A percentile compares a stretch with the other conserved stretches of the same genome.
Evolutionary conservation across 2,797 vertebrate species (phyloP).

Genomic region (Ctenopoma multispine): DNA sequence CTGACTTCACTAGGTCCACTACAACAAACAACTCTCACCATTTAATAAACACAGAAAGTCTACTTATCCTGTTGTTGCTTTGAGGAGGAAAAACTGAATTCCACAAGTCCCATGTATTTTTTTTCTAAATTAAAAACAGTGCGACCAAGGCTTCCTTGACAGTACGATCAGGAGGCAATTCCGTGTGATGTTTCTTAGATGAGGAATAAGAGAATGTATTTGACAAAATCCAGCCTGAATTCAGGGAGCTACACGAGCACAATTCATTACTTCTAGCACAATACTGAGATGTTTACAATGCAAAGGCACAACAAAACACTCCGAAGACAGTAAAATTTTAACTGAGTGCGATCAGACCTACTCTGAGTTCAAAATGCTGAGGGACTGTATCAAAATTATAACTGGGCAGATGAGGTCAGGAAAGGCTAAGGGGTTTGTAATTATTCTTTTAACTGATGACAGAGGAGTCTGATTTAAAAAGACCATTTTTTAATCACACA

Average conservation of each 20-base stretch:
- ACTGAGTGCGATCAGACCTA: constrained; percentile 4
- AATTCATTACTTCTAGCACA: background rate
- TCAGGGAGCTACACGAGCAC: constrained; percentile 4
- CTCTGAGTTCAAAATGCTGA: background rate
- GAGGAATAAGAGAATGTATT: background rate
- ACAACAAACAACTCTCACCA: constrained; percentile 55
- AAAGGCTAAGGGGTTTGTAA: background rate
- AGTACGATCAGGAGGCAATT: background rate
- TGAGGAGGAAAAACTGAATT: background rate
- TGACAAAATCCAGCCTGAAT: background rate
- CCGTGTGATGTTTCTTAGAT: background rate
- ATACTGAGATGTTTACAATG: background rate
- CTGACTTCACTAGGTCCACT: constrained; percentile 40
- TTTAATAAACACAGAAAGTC: constrained; percentile 27
- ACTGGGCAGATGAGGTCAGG: too few relatives aligned
- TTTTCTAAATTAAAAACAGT: background rate
- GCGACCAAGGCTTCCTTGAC: constrained; percentile 5
- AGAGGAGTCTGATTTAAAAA: background rate
- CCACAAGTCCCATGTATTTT: constrained; percentile 23
- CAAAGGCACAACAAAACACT: constrained; percentile 1
- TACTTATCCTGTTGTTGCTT: constrained; percentile 7
- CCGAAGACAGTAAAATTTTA: background rate
- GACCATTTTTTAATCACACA: background rate
- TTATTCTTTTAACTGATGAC: background rate
- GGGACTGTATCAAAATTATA: constrained; percentile 2